phyloP scores from a whole-genome alignment of 2,797 vertebrate genomes.

The Pangasius mekongensis region DNA sequence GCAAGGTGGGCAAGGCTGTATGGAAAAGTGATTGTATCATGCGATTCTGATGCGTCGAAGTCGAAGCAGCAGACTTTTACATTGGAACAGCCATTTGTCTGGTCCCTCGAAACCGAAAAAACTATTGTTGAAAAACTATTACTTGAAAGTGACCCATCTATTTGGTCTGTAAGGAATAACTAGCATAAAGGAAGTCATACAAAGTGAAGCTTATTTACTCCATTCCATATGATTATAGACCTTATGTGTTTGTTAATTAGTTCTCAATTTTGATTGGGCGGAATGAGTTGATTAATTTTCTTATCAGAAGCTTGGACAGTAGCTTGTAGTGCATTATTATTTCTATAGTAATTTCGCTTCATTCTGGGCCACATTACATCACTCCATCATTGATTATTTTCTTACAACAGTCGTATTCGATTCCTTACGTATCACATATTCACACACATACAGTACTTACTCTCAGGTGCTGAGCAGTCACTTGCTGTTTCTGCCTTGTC shows the following conservation, averaged over 20 bases:
- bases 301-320: neutral
- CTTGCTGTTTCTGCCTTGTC: slow-evolving; percentile 93
- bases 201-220: neutral
- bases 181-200: neutral
- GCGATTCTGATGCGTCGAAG: neutral
- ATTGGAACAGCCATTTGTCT: neutral
- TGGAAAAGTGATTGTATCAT: neutral
- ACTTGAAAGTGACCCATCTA: neutral
- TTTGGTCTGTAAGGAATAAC: neutral
- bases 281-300: neutral
- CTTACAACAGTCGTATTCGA: neutral
- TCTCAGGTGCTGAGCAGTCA: slow-evolving; percentile 84
- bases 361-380: too few relatives aligned
- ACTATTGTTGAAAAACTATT: neutral
- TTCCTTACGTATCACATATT: neutral
- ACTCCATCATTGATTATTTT: neutral
- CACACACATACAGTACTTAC: slow-evolving; percentile 68
- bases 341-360: neutral
- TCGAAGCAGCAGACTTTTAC: neutral
- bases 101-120: neutral
- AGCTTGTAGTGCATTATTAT: neutral
- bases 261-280: neutral
- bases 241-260: neutral
- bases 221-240: neutral
- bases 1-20: neutral